Evolutionary conservation across 1,140 invertebrate genomes (phyloP).

Genomic region (Pissodes strobi): DNA sequence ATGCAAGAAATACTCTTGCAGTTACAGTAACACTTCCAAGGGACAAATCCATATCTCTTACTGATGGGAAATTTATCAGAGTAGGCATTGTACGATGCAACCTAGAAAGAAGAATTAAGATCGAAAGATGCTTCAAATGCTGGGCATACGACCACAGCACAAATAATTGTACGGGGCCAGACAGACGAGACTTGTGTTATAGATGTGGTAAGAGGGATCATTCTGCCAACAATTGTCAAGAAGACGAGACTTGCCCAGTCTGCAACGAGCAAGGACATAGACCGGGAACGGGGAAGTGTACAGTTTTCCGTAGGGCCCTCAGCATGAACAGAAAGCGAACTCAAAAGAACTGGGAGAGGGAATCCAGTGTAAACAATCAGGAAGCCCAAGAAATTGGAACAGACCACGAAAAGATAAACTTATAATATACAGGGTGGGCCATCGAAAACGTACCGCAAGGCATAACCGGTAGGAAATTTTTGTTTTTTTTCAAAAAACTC

Average conservation of each 20-base stretch:
- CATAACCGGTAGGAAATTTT: too few species aligned
- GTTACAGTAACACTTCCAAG: neutral
- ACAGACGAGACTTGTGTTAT: conserved; percentile 12
- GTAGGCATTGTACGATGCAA: conserved; percentile 17
- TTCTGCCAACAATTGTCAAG: conserved; percentile 4
- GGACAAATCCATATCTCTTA: conserved; percentile 1
- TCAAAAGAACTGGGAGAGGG: too few species aligned
- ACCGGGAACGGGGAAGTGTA: neutral
- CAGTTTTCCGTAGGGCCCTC: neutral
- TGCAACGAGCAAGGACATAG: neutral
- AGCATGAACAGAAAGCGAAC: neutral
- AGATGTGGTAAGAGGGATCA: conserved; percentile 23
- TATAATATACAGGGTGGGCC: too few species aligned
- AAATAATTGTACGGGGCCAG: conserved; percentile 22
- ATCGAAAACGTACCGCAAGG: too few species aligned
- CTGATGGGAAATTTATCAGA: conserved; percentile 1
- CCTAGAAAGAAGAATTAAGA: conserved; percentile 13
- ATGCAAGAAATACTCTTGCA: conserved; percentile 9
- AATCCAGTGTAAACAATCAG: too few species aligned
- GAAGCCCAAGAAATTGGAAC: neutral
- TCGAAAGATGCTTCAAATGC: conserved; percentile 27
- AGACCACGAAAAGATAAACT: neutral
- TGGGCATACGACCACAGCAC: conserved; percentile 16
- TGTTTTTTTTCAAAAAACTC: too few species aligned
- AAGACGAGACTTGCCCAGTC: neutral